phyloP scores from a whole-genome alignment of 2,797 vertebrate species.

The Sus cebifrons region DNA sequence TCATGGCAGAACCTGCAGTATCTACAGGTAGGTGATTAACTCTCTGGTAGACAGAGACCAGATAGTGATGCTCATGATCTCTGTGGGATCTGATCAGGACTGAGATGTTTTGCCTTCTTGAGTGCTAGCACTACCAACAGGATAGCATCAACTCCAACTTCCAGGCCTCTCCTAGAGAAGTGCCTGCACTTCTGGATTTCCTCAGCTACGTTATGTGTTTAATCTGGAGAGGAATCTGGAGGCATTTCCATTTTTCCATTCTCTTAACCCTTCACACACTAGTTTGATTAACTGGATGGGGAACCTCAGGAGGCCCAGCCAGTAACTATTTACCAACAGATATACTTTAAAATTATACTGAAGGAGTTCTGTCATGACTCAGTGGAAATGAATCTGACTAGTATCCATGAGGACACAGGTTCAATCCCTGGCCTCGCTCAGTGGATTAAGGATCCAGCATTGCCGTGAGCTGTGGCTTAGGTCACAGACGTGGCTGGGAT shows the following conservation, averaged over 20 bases:
- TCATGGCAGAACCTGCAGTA: background rate
- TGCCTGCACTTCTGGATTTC: background rate
- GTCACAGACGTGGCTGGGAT: too few species aligned
- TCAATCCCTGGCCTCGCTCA: too few species aligned
- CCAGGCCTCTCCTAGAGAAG: background rate
- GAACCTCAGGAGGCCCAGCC: background rate
- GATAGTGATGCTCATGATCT: background rate
- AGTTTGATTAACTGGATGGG: background rate
- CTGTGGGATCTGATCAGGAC: background rate
- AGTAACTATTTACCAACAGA: background rate
- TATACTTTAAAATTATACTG: background rate
- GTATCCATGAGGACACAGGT: too few species aligned
- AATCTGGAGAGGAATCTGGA: background rate
- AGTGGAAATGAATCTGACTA: too few species aligned
- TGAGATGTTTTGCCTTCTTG: background rate
- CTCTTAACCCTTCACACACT: background rate
- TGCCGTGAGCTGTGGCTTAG: too few species aligned
- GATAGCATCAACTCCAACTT: background rate
- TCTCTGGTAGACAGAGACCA: background rate
- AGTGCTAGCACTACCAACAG: accelerated
- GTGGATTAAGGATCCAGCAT: too few species aligned
- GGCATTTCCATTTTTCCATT: background rate
- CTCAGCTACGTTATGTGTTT: background rate
- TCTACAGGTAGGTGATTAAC: background rate
- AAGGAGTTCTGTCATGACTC: too few species aligned